phyloP scores from a whole-genome alignment of 2,113 vertebrate genomes.

The Cryptomyrus ogoouensis region DNA sequence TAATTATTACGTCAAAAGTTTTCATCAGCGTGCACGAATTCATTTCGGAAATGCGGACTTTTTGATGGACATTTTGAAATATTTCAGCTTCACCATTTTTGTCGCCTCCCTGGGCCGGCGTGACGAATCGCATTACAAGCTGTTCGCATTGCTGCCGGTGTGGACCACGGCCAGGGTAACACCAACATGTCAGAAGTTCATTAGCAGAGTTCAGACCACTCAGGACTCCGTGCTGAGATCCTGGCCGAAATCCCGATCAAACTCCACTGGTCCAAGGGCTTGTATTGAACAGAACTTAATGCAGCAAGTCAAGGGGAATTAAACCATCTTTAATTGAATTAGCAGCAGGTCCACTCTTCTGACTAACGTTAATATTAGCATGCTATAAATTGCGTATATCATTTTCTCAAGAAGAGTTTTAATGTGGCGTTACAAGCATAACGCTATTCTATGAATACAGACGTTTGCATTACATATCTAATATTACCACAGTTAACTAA shows the following conservation, averaged over 20 bases:
- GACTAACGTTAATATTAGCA: background rate
- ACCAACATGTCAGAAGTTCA: background rate
- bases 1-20: background rate
- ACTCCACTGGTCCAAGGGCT: background rate
- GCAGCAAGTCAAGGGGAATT: background rate
- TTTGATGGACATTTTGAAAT: background rate
- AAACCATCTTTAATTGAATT: background rate
- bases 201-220: conserved; percentile 1
- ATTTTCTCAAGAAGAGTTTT: background rate
- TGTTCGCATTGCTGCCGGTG: background rate
- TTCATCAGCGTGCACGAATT: background rate
- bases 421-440: background rate
- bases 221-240: background rate
- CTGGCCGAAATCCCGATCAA: background rate
- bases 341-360: background rate
- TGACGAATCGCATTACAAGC: background rate
- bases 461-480: background rate
- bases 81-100: background rate
- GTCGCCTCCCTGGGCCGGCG: background rate
- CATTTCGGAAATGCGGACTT: background rate
- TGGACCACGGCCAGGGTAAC: background rate
- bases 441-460: background rate
- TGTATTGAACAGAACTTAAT: background rate
- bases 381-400: background rate
- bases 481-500: background rate